Evolutionary conservation across 2,888 invertebrate genomes (phyloP).

Genomic region (Macroteleia sp.): DNA sequence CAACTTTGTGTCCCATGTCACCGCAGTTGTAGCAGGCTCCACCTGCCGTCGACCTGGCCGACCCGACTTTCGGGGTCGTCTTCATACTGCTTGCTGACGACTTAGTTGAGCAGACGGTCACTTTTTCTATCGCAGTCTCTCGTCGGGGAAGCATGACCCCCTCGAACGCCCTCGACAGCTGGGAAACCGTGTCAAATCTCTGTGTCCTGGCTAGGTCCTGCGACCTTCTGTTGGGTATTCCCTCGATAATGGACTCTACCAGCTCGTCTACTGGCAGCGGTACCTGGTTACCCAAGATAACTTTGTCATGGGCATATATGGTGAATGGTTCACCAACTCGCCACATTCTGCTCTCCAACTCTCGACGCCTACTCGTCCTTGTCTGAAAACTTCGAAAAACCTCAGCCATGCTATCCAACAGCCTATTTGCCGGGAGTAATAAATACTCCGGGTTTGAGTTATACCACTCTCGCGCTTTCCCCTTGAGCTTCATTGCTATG

Average conservation of each 20-base stretch:
- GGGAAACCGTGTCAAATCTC: conserved; percentile 2
- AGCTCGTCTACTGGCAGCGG: not conserved
- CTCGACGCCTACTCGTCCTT: conserved; percentile 22
- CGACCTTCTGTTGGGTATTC: conserved; percentile 30
- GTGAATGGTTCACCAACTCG: conserved; percentile 44
- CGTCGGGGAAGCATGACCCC: not conserved
- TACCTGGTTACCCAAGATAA: conserved; percentile 43
- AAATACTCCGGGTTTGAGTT: conserved; percentile 57
- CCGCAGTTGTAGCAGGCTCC: conserved; percentile 21
- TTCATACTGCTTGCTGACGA: not conserved
- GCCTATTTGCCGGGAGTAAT: conserved; percentile 11
- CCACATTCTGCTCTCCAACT: not conserved
- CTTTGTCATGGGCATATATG: conserved; percentile 47
- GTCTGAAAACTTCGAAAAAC: conserved; percentile 55
- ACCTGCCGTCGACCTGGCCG: not conserved
- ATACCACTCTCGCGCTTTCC: conserved; percentile 57
- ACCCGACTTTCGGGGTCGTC: not conserved
- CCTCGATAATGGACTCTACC: conserved; percentile 9
- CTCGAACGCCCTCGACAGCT: conserved; percentile 9
- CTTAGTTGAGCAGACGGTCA: not conserved
- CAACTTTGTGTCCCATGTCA: not conserved
- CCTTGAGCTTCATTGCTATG: conserved; percentile 50
- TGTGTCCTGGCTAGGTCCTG: conserved; percentile 37
- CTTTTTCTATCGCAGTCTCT: not conserved
- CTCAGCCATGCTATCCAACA: conserved; percentile 50